Evolutionary conservation across 2,113 vertebrate genomes (phyloP).

Genomic region (Aix galericulata): DNA sequence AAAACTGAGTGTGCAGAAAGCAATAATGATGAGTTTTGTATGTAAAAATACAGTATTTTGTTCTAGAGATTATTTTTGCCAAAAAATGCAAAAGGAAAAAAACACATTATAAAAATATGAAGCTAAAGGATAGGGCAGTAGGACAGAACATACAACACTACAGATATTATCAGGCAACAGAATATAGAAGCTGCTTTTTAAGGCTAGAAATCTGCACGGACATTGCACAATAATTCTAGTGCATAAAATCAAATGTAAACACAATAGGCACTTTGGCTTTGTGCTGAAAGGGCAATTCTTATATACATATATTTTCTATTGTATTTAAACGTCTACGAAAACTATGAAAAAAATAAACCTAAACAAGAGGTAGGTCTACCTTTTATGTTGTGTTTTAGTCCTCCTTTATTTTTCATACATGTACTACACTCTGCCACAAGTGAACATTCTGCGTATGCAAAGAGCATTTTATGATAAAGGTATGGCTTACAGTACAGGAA

Average conservation of each 20-base stretch:
- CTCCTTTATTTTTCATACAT: neutral
- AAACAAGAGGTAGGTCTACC: neutral
- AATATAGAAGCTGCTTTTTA: neutral
- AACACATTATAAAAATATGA: neutral
- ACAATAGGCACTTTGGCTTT: neutral
- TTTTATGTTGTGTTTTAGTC: neutral
- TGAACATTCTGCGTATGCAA: constrained; percentile 9
- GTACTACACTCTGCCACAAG: neutral
- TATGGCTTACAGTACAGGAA: neutral
- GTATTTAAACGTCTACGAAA: neutral
- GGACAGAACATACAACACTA: neutral
- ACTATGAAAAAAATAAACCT: neutral
- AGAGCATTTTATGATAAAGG: neutral
- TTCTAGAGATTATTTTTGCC: neutral
- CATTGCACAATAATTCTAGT: neutral
- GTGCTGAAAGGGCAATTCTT: neutral
- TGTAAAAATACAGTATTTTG: neutral
- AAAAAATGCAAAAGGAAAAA: neutral
- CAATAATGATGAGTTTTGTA: neutral
- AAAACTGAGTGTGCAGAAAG: neutral
- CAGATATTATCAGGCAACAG: neutral
- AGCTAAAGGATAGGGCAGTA: neutral
- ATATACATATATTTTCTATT: neutral
- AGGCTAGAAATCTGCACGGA: neutral
- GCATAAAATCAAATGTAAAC: neutral